Base-by-base conservation (phyloP, 2,797 vertebrate species). In the Scolopax rusticola region DNA sequence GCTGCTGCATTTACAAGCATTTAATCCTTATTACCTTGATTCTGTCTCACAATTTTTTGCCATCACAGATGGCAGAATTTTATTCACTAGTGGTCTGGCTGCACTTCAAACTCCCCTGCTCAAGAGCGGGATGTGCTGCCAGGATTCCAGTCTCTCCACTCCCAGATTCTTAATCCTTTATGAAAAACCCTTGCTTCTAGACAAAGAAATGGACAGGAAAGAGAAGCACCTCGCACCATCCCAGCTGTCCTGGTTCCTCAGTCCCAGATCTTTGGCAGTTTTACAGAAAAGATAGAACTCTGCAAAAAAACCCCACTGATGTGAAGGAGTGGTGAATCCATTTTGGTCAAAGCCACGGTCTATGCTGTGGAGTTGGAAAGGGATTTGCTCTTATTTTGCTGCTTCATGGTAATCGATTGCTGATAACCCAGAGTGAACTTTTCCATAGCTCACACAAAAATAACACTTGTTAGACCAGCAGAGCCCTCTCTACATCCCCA, bases 51-150 rank as follows among this genome's bases (percentile, higher is more conserved):
- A 45, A 23, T 41, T 93, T 84, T 93, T 90, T 89, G 41, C 84
- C 68, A 60, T 50, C 85, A 63, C 94, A 96, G 95, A 97, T 96
- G 93, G 95, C 57, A 95, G 78, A 86, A 90, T 90, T 95, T 83
- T 93, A 81, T 86, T 95, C 84, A 50, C 25, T 65, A 51, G 57
- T 4, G 1, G 38, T 45, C 86, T 96, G 93, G 93, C 80, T 27
- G 5, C 80, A 43, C 76, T 95, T 95, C 95, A 94, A 91, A 78
- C 71, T 94, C 56, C 60, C 56, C 84, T 86, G 76, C 71, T 89
- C 54, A 53, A 89, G 76, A 95, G 63, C 14, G 0, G 15, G 43
- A 70, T 87, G 91, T 94, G 75, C 96, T 96, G 92, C 92, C 95
- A 97, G 93, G 33, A 89, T n/a, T 89, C 32, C 50, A 92, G 75